Percentiles rank a stretch among this genome's conserved stretches.
Evolutionary conservation across 2,797 vertebrate species (phyloP).

Genomic region (Sarcoramphus papa): DNA sequence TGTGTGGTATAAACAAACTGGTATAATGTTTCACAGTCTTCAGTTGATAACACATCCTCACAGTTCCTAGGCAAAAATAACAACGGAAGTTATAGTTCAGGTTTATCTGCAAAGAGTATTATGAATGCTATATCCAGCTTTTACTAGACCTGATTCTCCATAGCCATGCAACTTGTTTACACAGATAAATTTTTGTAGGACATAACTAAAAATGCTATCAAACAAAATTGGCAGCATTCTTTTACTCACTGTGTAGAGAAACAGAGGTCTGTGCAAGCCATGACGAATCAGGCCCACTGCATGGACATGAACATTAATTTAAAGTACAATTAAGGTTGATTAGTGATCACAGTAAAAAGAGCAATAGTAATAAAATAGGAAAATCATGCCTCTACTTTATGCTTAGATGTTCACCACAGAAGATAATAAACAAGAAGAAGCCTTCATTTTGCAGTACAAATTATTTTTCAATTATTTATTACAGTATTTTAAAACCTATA

Average conservation of each 20-base stretch:
- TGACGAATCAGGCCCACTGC: background rate
- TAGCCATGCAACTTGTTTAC: background rate
- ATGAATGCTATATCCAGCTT: background rate
- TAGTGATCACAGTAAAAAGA: background rate
- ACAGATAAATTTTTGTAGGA: background rate
- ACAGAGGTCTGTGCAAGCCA: background rate
- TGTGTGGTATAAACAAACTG: slow-evolving; percentile 87
- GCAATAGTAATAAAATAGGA: background rate
- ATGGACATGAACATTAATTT: background rate
- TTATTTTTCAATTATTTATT: background rate
- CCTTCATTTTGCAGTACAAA: background rate
- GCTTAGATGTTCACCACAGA: background rate
- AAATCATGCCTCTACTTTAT: background rate
- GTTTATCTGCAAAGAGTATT: background rate
- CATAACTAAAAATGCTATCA: background rate
- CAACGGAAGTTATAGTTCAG: slow-evolving; percentile 22
- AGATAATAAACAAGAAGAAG: background rate
- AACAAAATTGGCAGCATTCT: background rate
- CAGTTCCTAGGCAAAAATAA: slow-evolving; percentile 75
- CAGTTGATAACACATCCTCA: slow-evolving; percentile 77
- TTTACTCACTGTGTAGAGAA: background rate
- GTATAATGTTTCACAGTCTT: slow-evolving; percentile 83
- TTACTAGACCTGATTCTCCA: background rate
- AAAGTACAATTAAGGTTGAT: background rate
- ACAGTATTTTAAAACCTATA: background rate